Evolutionary conservation across 2,888 invertebrate genomes (phyloP).

Genomic region (Furcula furcula): DNA sequence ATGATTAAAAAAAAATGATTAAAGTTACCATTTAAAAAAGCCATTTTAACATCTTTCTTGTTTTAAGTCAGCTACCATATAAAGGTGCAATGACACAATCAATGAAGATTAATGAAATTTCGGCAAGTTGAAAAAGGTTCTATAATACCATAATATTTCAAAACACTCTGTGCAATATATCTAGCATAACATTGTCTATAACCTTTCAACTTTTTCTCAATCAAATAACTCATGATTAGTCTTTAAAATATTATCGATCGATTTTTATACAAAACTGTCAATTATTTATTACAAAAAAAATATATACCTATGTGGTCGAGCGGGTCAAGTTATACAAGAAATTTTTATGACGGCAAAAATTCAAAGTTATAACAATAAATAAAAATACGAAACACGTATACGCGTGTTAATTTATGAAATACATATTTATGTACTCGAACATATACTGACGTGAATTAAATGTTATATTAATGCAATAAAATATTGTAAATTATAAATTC

Average conservation of each 20-base stretch:
- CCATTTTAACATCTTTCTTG: background rate
- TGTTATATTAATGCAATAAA: background rate
- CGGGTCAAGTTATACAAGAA: constrained; percentile 6
- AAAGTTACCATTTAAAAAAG: background rate
- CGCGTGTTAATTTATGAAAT: constrained; percentile 13
- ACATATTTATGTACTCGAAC: constrained; percentile 11
- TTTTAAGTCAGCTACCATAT: background rate
- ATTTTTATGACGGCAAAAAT: constrained; percentile 7
- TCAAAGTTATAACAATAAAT: constrained; percentile 15
- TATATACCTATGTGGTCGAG: constrained; percentile 2
- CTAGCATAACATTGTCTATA: background rate
- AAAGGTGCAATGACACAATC: background rate
- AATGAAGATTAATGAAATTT: background rate
- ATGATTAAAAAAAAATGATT: background rate
- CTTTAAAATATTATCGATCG: constrained; percentile 19
- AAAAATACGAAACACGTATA: constrained; percentile 5
- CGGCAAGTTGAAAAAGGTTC: background rate
- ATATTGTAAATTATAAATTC: background rate
- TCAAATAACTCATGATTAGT: constrained; percentile 29
- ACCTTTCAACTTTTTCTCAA: constrained; percentile 1
- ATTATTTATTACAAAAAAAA: constrained; percentile 21
- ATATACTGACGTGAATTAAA: background rate
- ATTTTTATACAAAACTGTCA: constrained; percentile 25
- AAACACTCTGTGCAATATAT: constrained; percentile 8
- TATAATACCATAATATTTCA: background rate